A percentile compares a stretch with the other conserved stretches of the same genome.
Conservation (phyloP, 2,113 vertebrate genomes). For the Aldabrachelys gigantea region DNA sequence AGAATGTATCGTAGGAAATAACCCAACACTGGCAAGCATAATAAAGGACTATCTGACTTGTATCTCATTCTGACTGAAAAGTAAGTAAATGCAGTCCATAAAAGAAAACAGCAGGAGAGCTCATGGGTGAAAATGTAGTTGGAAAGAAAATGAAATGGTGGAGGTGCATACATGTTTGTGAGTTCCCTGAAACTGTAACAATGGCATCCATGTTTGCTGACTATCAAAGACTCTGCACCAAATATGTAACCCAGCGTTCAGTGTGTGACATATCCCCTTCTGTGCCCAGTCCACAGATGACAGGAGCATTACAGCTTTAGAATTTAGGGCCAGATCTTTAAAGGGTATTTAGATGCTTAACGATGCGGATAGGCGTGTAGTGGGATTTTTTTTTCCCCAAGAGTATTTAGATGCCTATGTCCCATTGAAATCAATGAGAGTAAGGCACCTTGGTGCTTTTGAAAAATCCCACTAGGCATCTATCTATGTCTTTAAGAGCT, state of each 20-base stretch:
- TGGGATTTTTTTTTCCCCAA: not conserved
- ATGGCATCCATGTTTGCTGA: not conserved
- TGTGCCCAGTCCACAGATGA: not conserved
- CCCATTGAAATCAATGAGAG: not conserved
- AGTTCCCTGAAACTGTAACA: not conserved
- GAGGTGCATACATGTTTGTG: not conserved
- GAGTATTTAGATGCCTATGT: not conserved
- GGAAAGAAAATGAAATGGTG: not conserved
- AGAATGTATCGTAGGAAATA: not conserved
- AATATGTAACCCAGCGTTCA: too few relatives aligned
- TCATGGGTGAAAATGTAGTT: not conserved
- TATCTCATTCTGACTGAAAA: constrained; percentile 17
- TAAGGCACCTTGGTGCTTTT: too few relatives aligned
- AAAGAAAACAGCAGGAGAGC: constrained; percentile 17
- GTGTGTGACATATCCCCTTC: not conserved
- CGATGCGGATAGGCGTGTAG: not conserved
- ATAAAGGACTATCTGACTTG: constrained; percentile 31
- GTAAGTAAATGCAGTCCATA: constrained; percentile 30
- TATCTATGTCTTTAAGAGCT: not conserved
- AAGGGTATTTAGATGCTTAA: not conserved
- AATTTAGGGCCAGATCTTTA: not conserved
- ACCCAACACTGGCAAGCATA: constrained; percentile 26
- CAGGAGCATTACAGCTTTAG: not conserved
- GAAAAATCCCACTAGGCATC: too few relatives aligned
- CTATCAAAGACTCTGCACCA: not conserved